Percentiles rank a stretch among this genome's conserved stretches.
Conservation (phyloP, 2,113 vertebrate genomes). For the Strix aluco region DNA sequence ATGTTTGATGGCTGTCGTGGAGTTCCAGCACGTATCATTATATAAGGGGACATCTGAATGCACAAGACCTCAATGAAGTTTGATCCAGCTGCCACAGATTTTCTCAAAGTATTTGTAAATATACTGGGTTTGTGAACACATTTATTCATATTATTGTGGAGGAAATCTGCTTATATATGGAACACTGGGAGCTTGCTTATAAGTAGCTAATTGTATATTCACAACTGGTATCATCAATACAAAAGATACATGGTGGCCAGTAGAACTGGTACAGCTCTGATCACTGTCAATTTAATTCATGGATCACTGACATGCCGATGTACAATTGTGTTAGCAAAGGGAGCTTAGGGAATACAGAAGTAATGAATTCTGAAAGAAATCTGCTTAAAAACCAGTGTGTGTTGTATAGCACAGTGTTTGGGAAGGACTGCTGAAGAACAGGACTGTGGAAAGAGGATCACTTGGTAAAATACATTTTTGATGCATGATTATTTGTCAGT, state of each 20-base stretch:
- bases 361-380: background rate
- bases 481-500: background rate
- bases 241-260: background rate
- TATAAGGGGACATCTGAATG: background rate
- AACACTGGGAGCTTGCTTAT: background rate
- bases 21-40: constrained; percentile 2
- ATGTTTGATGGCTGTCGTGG: background rate
- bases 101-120: background rate
- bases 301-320: constrained; percentile 13
- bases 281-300: constrained; percentile 45
- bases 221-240: background rate
- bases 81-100: background rate
- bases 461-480: background rate
- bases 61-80: background rate
- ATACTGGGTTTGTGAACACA: background rate
- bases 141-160: background rate
- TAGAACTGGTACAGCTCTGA: constrained; percentile 17
- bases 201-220: constrained; percentile 3
- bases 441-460: background rate
- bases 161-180: background rate
- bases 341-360: constrained; percentile 1
- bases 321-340: constrained; percentile 24
- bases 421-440: background rate
- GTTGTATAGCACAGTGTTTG: background rate
- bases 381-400: background rate